Evolutionary conservation across 2,113 vertebrate genomes (phyloP).

Genomic region (pig (Sus scrofa)): DNA sequence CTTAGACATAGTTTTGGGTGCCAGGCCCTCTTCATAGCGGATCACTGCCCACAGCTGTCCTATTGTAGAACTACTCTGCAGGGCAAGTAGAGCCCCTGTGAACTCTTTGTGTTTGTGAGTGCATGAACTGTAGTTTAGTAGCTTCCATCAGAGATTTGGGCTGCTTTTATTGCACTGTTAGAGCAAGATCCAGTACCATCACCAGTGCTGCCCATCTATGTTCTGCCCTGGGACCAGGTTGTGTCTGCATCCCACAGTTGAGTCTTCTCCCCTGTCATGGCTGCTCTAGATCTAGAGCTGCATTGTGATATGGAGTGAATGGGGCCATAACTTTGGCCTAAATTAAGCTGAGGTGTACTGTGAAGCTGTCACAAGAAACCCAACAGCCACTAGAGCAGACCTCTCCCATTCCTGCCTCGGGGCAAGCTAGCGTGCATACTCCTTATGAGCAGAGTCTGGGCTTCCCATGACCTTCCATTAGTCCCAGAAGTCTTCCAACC

Average conservation of each 20-base stretch:
- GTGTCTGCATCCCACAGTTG: background rate
- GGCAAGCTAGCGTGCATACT: background rate
- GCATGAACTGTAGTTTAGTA: background rate
- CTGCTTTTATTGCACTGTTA: background rate
- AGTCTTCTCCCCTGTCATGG: background rate
- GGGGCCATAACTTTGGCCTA: background rate
- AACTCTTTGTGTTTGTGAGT: background rate
- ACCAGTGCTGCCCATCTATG: background rate
- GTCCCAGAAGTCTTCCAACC: background rate
- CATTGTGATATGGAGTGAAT: background rate
- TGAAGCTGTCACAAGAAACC: background rate
- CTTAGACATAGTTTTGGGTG: background rate
- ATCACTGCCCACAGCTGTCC: background rate
- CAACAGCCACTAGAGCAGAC: background rate
- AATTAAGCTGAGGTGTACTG: background rate
- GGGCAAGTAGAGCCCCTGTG: background rate
- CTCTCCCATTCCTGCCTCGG: background rate
- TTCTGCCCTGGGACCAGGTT: background rate
- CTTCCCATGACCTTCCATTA: background rate
- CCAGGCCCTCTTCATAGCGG: background rate
- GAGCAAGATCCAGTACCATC: background rate
- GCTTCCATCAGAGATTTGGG: background rate
- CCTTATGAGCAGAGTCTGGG: background rate
- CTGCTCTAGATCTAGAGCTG: background rate
- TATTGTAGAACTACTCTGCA: background rate